Evolutionary conservation across 2,797 vertebrate species (phyloP).

Genomic region (Psittacula echo): DNA sequence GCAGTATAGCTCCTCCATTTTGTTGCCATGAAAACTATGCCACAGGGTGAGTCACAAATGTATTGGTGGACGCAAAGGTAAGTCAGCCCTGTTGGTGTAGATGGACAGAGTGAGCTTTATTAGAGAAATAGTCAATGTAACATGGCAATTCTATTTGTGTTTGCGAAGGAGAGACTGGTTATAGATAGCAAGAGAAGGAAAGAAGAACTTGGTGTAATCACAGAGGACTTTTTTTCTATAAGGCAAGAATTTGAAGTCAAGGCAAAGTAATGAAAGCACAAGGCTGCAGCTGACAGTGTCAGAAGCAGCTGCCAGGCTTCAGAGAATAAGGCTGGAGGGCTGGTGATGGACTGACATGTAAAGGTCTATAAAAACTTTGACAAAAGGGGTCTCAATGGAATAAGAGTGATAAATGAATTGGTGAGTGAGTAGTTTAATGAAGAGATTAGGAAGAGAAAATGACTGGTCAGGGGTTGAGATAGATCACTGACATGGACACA

Average conservation of each 20-base stretch:
- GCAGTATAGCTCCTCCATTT: not conserved
- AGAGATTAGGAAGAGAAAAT: not conserved
- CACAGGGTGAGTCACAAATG: not conserved
- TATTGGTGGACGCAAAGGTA: not conserved
- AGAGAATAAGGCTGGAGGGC: not conserved
- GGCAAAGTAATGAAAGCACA: not conserved
- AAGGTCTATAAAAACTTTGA: not conserved
- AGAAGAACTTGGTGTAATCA: not conserved
- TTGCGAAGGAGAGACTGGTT: not conserved
- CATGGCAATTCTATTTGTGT: not conserved
- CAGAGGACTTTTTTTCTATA: not conserved
- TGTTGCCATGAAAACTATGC: not conserved
- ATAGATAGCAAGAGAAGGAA: not conserved
- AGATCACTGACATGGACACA: not conserved
- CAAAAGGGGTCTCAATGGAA: not conserved
- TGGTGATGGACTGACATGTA: not conserved
- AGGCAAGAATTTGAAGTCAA: not conserved
- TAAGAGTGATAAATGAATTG: not conserved
- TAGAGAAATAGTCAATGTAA: not conserved
- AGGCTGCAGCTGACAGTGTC: not conserved
- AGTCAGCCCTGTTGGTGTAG: not conserved
- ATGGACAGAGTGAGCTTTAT: not conserved
- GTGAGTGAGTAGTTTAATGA: not conserved
- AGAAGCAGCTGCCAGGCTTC: not conserved
- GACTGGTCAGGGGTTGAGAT: not conserved